These are phyloP conservation scores for Drosophila paulistorum DNA, from an alignment of 1,140 invertebrate genomes.

Conservation along the genomic window DNA sequence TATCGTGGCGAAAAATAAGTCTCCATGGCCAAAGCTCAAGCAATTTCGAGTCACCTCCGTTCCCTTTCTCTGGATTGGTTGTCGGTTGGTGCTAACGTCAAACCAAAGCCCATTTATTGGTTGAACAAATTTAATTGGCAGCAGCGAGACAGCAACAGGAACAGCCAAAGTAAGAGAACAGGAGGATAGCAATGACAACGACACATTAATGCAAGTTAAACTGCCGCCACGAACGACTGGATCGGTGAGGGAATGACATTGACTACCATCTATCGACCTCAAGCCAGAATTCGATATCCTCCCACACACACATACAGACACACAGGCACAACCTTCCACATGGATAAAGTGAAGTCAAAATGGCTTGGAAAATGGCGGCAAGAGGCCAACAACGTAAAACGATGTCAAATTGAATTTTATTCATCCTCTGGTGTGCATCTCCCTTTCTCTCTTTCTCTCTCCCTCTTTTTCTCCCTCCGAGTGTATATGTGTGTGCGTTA, in stretches of 20 bases:
- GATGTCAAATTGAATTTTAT: conserved; percentile 8
- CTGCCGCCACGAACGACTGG: conserved; percentile 44
- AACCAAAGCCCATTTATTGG: conserved; percentile 60
- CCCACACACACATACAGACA: conserved; percentile 32
- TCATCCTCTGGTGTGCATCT: conserved; percentile 1
- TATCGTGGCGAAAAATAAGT: conserved; percentile 2
- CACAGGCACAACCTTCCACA: not conserved
- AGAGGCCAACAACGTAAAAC: conserved; percentile 7
- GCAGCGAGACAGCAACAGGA: conserved; percentile 32
- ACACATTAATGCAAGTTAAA: conserved; percentile 60
- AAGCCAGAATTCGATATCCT: conserved; percentile 38
- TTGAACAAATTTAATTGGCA: conserved; percentile 65
- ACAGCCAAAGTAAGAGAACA: not conserved
- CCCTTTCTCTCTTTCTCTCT: too few relatives aligned
- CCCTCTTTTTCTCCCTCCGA: too few relatives aligned
- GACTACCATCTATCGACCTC: conserved; percentile 38
- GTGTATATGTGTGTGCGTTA: not conserved
- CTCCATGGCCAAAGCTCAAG: conserved; percentile 7
- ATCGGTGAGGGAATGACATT: conserved; percentile 30
- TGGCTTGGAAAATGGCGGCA: conserved; percentile 7
- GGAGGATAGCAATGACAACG: conserved; percentile 37
- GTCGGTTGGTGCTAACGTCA: conserved; percentile 45
- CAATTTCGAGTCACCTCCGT: not conserved
- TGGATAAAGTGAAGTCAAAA: conserved; percentile 6
- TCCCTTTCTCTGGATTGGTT: not conserved